Percentiles rank a stretch among this genome's conserved stretches.
Conservation (phyloP, 1,140 invertebrate species). For the Camponotus pennsylvanicus region DNA sequence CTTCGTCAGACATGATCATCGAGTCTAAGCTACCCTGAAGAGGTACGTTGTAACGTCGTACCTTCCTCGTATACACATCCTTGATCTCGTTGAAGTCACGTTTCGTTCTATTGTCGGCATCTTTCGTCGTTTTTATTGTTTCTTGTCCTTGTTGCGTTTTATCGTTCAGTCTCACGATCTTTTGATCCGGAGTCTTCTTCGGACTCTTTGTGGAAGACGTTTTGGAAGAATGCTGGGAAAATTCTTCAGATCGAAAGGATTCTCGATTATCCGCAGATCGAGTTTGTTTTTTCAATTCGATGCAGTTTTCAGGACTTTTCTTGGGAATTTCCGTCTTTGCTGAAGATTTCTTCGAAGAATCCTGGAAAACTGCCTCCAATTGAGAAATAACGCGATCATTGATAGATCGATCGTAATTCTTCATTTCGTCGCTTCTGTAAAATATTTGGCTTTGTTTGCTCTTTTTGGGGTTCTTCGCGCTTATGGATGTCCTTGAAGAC, state of each 20-base stretch:
- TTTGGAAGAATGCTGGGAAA: conserved; percentile 12
- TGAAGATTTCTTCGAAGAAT: conserved; percentile 19
- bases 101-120: conserved; percentile 4
- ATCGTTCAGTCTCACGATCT: conserved; percentile 19
- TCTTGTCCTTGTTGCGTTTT: conserved; percentile 8
- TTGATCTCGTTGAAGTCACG: conserved; percentile 46
- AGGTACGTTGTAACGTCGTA: conserved; percentile 68
- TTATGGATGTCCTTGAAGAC: conserved; percentile 2
- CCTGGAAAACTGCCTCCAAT: conserved; percentile 30
- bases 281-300: conserved; percentile 41
- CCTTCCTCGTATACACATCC: conserved; percentile 55
- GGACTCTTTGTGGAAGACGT: conserved; percentile 28
- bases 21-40: conserved; percentile 83
- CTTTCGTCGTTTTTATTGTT: conserved; percentile 8
- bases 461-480: conserved; percentile 48
- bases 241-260: background rate
- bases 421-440: conserved; percentile 30
- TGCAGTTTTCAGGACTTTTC: background rate
- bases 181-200: conserved; percentile 21
- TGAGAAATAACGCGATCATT: conserved; percentile 51
- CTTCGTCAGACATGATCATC: conserved; percentile 75
- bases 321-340: background rate
- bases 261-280: conserved; percentile 23
- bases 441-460: conserved; percentile 8
- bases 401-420: conserved; percentile 27